A percentile compares a stretch with the other conserved stretches of the same genome.
Conservation (phyloP, 2,113 vertebrate genomes). For the Sapajus apella region DNA sequence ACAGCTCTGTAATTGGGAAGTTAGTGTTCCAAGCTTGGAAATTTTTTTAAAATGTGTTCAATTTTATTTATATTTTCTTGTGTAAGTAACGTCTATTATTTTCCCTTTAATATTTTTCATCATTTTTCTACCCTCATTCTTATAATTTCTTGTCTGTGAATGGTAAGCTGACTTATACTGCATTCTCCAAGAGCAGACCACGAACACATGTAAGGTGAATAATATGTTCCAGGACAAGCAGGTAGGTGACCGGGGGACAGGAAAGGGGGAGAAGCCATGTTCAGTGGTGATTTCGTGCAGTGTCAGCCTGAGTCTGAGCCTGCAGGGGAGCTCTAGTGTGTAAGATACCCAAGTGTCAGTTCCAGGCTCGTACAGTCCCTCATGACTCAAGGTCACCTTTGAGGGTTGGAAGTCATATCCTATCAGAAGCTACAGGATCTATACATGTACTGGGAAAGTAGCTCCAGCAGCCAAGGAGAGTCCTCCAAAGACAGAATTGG, state of each 20-base stretch:
- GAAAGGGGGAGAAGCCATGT: neutral
- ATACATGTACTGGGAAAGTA: neutral
- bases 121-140: neutral
- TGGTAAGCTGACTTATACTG: neutral
- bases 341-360: neutral
- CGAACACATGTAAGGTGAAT: neutral
- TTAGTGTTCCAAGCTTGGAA: neutral
- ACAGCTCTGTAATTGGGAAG: neutral
- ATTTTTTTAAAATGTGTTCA: neutral
- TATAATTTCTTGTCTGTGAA: neutral
- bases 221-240: neutral
- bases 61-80: neutral
- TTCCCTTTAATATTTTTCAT: neutral
- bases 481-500: neutral
- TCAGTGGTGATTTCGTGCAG: neutral
- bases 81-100: neutral
- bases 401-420: neutral
- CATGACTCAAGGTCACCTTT: neutral
- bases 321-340: accelerated
- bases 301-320: neutral
- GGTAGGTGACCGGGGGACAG: neutral
- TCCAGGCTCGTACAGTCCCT: neutral
- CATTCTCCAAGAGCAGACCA: neutral
- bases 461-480: neutral
- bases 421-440: neutral